These are phyloP conservation scores for Corythornis vintsioides DNA, from an alignment of 2,113 vertebrate species.

Conservation along the genomic window DNA sequence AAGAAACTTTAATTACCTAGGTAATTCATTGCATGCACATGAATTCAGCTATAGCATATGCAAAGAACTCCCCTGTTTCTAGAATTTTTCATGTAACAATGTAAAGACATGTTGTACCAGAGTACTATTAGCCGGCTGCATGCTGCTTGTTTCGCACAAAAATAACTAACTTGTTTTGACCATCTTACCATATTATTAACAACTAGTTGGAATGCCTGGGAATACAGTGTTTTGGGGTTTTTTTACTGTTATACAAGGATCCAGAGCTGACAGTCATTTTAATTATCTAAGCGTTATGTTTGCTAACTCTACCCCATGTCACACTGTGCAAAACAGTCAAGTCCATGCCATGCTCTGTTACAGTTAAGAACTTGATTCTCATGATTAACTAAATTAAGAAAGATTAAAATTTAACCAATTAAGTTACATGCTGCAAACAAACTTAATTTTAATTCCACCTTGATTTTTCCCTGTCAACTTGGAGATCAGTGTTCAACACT, in stretches of 20 bases:
- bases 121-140: slow-evolving; percentile 18
- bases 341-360: slow-evolving; percentile 38
- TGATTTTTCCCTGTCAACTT: background rate
- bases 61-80: slow-evolving; percentile 7
- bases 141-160: slow-evolving; percentile 28
- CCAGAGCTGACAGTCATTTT: slow-evolving; percentile 3
- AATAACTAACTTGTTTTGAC: slow-evolving; percentile 35
- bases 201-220: slow-evolving; percentile 11
- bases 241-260: background rate
- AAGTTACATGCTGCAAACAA: background rate
- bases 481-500: background rate
- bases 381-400: slow-evolving; percentile 63
- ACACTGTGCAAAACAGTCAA: slow-evolving; percentile 56
- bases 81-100: slow-evolving; percentile 36
- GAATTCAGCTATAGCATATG: slow-evolving; percentile 26
- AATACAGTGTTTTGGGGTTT: background rate
- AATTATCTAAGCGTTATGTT: slow-evolving; percentile 47
- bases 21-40: background rate
- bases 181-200: slow-evolving; percentile 20
- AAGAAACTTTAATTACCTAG: slow-evolving; percentile 64
- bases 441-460: background rate
- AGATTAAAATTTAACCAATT: slow-evolving; percentile 42
- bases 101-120: slow-evolving; percentile 12
- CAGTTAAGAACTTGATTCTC: slow-evolving; percentile 48
- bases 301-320: slow-evolving; percentile 8